phyloP scores from a whole-genome alignment of 2,113 vertebrate species.

The Phalacrocorax pelagicus region DNA sequence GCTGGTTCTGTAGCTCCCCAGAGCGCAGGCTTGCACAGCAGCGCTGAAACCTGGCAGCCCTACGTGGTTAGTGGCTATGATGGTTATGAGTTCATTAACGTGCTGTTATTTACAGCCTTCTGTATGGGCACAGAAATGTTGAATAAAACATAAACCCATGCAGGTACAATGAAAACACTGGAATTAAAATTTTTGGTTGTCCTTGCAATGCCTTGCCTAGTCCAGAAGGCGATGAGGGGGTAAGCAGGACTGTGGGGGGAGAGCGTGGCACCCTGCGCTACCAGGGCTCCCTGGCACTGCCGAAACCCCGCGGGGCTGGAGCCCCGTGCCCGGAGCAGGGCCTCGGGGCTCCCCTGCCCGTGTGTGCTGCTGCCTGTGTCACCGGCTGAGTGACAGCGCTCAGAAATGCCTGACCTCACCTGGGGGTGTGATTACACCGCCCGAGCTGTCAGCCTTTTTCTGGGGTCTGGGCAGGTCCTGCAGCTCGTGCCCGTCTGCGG shows the following conservation, averaged over 20 bases:
- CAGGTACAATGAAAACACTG: background rate
- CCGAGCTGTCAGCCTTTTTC: background rate
- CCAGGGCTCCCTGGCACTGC: background rate
- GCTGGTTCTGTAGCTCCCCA: background rate
- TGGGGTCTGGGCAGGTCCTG: background rate
- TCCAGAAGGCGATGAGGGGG: background rate
- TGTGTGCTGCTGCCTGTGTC: background rate
- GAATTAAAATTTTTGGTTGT: background rate
- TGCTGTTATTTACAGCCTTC: background rate
- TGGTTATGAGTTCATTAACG: background rate
- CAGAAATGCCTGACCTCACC: background rate
- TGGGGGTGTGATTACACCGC: accelerated
- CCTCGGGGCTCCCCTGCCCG: background rate
- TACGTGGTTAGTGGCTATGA: background rate
- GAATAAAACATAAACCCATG: background rate
- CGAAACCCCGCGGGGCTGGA: accelerated
- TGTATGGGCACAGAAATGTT: background rate
- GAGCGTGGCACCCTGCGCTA: accelerated
- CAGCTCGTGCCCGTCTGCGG: accelerated
- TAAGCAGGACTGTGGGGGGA: background rate
- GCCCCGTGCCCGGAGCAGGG: background rate
- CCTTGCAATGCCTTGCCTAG: background rate
- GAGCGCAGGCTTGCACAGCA: background rate
- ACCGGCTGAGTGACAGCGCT: background rate
- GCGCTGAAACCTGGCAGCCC: background rate